These are phyloP conservation scores for Antitype chi DNA, from an alignment of 2,888 invertebrate species.

Conservation along the genomic window DNA sequence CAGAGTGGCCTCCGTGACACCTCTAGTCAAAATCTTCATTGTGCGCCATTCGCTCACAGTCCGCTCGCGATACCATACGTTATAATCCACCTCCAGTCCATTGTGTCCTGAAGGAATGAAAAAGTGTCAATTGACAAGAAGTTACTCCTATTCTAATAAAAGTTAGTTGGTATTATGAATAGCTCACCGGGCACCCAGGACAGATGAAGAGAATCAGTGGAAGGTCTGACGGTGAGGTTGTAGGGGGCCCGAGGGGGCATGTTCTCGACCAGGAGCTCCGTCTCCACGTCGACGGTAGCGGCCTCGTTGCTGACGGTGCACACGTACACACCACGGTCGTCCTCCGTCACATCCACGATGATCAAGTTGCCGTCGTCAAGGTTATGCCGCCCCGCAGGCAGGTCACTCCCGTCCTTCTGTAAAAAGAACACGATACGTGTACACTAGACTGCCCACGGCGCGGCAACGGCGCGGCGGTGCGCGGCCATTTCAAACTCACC, in stretches of 20 bases:
- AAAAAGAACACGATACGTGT: background rate
- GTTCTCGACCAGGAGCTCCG: slow-evolving; percentile 95
- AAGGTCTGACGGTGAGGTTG: slow-evolving; percentile 95
- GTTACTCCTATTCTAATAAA: background rate
- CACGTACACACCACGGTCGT: slow-evolving; percentile 96
- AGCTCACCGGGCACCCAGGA: slow-evolving; percentile 94
- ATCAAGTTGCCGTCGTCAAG: slow-evolving; percentile 95
- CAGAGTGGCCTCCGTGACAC: slow-evolving; percentile 94
- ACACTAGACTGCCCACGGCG: background rate
- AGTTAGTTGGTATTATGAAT: background rate
- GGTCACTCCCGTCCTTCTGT: slow-evolving; percentile 92
- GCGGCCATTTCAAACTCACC: slow-evolving; percentile 16
- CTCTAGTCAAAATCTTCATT: slow-evolving; percentile 93
- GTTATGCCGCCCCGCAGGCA: slow-evolving; percentile 92
- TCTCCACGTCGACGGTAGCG: slow-evolving; percentile 95
- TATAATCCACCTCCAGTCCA: slow-evolving; percentile 94
- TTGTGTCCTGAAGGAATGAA: slow-evolving; percentile 91
- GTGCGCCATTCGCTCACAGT: slow-evolving; percentile 96
- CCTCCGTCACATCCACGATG: slow-evolving; percentile 94
- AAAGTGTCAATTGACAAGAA: background rate
- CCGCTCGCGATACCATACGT: slow-evolving; percentile 95
- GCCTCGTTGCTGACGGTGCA: slow-evolving; percentile 97
- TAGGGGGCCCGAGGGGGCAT: slow-evolving; percentile 97
- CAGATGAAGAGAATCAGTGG: slow-evolving; percentile 93
- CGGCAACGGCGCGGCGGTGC: background rate